Evolutionary conservation across 2,888 invertebrate species (phyloP), one percentile per base, ranked within the genome.

Genomic region (Steinernema hermaphroditum): DNA sequence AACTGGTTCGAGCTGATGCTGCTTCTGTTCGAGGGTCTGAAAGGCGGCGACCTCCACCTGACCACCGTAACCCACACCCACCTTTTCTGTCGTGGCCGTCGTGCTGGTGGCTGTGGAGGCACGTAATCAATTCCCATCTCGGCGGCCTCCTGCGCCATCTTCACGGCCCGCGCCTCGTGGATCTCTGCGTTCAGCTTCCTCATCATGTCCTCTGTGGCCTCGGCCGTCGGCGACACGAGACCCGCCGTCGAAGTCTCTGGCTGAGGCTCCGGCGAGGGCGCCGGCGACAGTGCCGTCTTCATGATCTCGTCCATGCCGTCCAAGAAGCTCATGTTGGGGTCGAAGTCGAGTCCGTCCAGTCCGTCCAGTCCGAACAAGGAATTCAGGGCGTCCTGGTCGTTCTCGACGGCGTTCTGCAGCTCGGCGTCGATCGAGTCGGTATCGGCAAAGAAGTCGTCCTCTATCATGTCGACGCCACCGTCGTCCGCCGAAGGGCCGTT

Each of bases 181-280:
- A 73, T 46, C 73, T 74, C 24, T 34, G 62, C 14, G 2, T 74
- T 74, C 6, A 78, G 73, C 29, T 75, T 70, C 41, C 71, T 62
- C 24, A 73, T 72, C 43, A 50, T 68, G 50, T 72, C 72, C 22
- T 57, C 71, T 9, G 62, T 72, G n/a, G 79, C 29, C 32, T 86
- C 85, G 70, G 81, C 78, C 32, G 80, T 32, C 2, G 68, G 32
- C 0, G 78, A 73, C 32, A 75, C 44, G 14, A 76, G 71, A 24
- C 71, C 27, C 24, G 74, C 70, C 1, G 69, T 71, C 29, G 73
- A 72, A 49, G 68, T 70, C n/a, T 72, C 69, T 2, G 34, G 41
- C 14, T 69, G 72, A 12, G 68, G 71, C 2, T 76, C 73, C 8
- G 34, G 24, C 19, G 34, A 68, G 19, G 32, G 22, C 4, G 19